Evolutionary conservation across 2,113 vertebrate species (phyloP), one percentile per base, ranked within the genome.

Genomic region (Mormoops blainvillei): DNA sequence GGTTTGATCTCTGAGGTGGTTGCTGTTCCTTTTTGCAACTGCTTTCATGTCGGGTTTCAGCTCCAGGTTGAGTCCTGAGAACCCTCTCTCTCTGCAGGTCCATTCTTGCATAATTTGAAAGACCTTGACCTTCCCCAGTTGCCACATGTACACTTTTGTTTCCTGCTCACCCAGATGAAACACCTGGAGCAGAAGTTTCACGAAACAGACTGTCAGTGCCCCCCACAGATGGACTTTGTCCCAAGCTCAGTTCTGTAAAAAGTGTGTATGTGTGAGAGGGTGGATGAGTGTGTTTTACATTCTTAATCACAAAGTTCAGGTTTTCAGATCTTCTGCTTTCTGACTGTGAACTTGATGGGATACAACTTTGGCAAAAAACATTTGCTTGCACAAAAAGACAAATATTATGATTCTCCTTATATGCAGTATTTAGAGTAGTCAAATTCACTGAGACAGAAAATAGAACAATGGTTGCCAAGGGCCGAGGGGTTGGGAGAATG

Each of bases 1-100:
- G 96, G 97, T 98, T 97, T 98, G 77, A 97, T 97, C 96, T 98
- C 96, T 88, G 97, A 98, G 94, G 98, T 96, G 98, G 98, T 98
- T 98, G 97, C 98, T 98, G 95, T 98, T 98, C 97, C 97, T 67
- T 86, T 95, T 97, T 96, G 90, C 97, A 94, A 96, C 92, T 73
- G 94, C 97, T 99, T 98, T 97, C 96, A 97, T 97, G 98, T 98
- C 97, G 97, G 98, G 95, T 97, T 98, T 98, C 98, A 97, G 98
- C 96, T 96, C 92, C 88, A 98, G 94, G 98, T 97, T 97, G 97
- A 93, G 84, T 87, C 98, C 93, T 95, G 93, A 94, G 96, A 97
- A 97, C 98, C 33, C 97, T 94, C 76, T 90, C 97, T 94, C 76
- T 90, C 58, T 77, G 80, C 92, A 92, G 78, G 95, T 58, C 92